These are phyloP conservation scores for Sitobion miscanthi DNA, from an alignment of 1,140 invertebrate species.

Conservation along the genomic window DNA sequence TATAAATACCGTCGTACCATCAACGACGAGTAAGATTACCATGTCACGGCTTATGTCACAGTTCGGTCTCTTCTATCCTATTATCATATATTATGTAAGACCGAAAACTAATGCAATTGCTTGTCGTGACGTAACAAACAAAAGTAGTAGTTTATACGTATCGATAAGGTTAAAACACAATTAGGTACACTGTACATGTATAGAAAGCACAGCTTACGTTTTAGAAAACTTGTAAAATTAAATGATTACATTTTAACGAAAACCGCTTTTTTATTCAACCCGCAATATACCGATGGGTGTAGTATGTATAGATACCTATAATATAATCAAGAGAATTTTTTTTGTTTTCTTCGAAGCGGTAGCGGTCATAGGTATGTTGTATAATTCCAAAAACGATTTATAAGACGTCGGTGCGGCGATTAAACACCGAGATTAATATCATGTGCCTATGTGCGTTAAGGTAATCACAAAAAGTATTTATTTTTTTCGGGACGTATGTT, in stretches of 20 bases:
- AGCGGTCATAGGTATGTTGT: not conserved
- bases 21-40: too few relatives aligned
- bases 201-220: not conserved
- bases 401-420: not conserved
- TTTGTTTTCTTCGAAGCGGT: not conserved
- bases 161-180: too few relatives aligned
- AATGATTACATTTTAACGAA: not conserved
- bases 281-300: not conserved
- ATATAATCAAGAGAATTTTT: not conserved
- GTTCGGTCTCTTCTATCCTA: too few relatives aligned
- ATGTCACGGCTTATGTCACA: too few relatives aligned
- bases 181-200: too few relatives aligned
- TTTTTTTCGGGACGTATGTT: too few relatives aligned
- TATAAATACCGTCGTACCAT: too few relatives aligned
- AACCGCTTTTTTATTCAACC: not conserved
- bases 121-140: too few relatives aligned
- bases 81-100: too few relatives aligned
- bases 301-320: too few relatives aligned
- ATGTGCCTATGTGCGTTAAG: not conserved
- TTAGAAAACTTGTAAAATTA: not conserved
- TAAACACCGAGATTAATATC: not conserved
- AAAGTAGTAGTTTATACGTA: too few relatives aligned
- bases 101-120: too few relatives aligned
- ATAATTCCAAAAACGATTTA: not conserved
- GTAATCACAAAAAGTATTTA: not conserved